These are phyloP conservation scores for Podocnemis expansa DNA, from an alignment of 2,113 vertebrate species.

Conservation along the genomic window DNA sequence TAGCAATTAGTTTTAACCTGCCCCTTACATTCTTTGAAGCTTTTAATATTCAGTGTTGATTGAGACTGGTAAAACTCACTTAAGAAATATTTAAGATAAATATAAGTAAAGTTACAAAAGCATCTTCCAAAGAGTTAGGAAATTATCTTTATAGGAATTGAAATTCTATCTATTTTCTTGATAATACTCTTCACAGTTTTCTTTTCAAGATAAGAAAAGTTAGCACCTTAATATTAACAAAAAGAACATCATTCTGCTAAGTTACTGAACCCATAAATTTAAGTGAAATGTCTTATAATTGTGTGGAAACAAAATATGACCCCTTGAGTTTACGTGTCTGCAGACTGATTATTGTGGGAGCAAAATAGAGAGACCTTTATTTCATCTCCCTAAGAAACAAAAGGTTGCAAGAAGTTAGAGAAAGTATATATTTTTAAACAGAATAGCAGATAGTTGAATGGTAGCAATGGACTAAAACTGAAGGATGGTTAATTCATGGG, in stretches of 20 bases:
- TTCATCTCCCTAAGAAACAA: not conserved
- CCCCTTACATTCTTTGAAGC: not conserved
- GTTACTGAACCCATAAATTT: accelerated
- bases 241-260: accelerated
- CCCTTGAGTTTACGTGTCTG: accelerated
- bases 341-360: accelerated
- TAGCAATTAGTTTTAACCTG: not conserved
- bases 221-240: not conserved
- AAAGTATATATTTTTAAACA: not conserved
- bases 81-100: not conserved
- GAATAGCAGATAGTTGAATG: not conserved
- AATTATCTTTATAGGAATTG: not conserved
- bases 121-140: not conserved
- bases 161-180: not conserved
- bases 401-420: not conserved
- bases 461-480: accelerated
- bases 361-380: not conserved
- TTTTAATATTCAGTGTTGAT: not conserved
- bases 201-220: not conserved
- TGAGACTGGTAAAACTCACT: not conserved
- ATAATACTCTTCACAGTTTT: not conserved
- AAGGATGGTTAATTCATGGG: not conserved
- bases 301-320: accelerated
- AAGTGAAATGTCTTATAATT: accelerated
- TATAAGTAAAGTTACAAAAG: not conserved